Evolutionary conservation across 2,888 invertebrate genomes (phyloP), one percentile per base, ranked within the genome.

Genomic region (Gymnosoma rotundatum): DNA sequence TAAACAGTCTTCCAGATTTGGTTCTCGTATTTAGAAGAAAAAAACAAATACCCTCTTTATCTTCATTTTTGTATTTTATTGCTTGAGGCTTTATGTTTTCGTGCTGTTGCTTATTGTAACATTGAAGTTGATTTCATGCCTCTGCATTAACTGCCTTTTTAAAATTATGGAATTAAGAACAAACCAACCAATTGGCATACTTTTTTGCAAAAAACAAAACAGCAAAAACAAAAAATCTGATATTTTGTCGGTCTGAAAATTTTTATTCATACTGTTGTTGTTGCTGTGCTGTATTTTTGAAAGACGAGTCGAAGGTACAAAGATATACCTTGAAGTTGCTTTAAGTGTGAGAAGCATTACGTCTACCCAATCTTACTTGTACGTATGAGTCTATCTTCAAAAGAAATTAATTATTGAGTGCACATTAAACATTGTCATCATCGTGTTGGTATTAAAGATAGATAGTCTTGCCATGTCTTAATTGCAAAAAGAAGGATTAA

Each of bases 101-200:
- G 21, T 50, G 9, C 7, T 32, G 10, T 60, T 25, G 25, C 25
- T 78, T 78, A 78, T 78, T 78, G 61, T 60, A 45, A 61, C 52
- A 69, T 69, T 78, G 52, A 54, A 69, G 52, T 78, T 54, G 42
- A 56, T 78, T 78, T 42, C 42, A 52, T 78, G 50, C 9, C 21
- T 50, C 54, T 16, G n/a, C 16, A 54, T 45, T n/a, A 20, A n/a
- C 7, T 16, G 38, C 20, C 18, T 78, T 78, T 60, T 14, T 0
- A 18, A 38, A 52, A 58, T 0, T 2, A 20, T 61, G 32, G 9
- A 25, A 78, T 45, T 42, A 48, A 66, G 18, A 66, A 58, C n/a
- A 38, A 67, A 60, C 21, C 48, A 63, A 36, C 4, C n/a, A 50
- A 52, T 74, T 80, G 80, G 74, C 74, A 74, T 72, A 76, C 60